phyloP scores from a whole-genome alignment of 2,797 vertebrate species.

The Lagorchestes hirsutus region DNA sequence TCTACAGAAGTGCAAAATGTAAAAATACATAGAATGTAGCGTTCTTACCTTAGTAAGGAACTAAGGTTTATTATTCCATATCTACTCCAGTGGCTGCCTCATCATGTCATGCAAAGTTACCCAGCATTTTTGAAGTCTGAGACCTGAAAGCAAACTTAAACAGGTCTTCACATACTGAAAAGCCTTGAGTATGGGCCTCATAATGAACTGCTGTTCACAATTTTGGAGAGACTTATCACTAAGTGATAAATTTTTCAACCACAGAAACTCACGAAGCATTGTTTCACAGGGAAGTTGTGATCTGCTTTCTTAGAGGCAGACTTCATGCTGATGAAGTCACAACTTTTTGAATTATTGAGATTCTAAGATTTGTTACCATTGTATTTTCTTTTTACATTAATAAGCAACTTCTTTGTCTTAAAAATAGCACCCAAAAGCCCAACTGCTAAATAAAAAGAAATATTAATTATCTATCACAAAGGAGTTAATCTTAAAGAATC shows the following conservation, averaged over 20 bases:
- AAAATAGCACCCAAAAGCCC: background rate
- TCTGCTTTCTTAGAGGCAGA: background rate
- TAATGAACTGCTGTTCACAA: background rate
- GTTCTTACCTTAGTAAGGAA: background rate
- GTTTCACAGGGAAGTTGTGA: background rate
- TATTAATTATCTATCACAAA: background rate
- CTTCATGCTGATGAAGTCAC: too few species aligned
- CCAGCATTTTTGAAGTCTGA: background rate
- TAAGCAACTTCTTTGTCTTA: background rate
- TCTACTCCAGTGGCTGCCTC: background rate
- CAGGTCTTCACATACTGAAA: background rate
- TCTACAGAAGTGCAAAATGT: background rate
- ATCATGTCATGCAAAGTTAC: background rate
- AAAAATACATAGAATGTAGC: background rate
- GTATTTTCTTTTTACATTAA: background rate
- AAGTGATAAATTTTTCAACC: background rate
- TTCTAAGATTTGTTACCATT: background rate
- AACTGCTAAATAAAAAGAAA: background rate
- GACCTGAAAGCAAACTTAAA: background rate
- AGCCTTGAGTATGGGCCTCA: background rate
- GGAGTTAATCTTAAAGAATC: too few species aligned
- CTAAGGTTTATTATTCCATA: background rate
- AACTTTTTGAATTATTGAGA: background rate
- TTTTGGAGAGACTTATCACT: background rate
- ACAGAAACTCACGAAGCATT: background rate